Percentiles rank a stretch among this genome's conserved stretches.
These are phyloP conservation scores for Parascotia fuliginaria DNA, from an alignment of 2,888 invertebrate genomes.

Conservation along the genomic window DNA sequence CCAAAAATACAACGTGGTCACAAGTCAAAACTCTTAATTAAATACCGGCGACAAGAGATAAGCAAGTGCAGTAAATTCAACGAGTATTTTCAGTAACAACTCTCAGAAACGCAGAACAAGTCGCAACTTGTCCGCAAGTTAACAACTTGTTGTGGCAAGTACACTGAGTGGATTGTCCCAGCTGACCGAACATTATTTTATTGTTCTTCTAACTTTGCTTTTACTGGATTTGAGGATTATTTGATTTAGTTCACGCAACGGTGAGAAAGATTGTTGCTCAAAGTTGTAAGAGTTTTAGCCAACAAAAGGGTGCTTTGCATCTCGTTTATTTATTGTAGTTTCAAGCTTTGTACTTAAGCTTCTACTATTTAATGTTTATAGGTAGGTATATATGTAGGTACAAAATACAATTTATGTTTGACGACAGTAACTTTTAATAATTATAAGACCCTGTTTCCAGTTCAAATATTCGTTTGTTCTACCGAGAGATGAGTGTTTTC, in stretches of 20 bases:
- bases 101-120: conserved; percentile 45
- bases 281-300: background rate
- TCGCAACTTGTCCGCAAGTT: conserved; percentile 57
- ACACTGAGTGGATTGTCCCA: conserved; percentile 39
- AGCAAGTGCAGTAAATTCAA: conserved; percentile 55
- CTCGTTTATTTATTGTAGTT: background rate
- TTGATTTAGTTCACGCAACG: conserved; percentile 13
- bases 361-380: no score
- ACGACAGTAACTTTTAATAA: no score
- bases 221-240: conserved; percentile 24
- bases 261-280: conserved; percentile 8
- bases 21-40: conserved; percentile 55
- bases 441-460: no score
- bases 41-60: conserved; percentile 54
- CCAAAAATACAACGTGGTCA: conserved; percentile 7
- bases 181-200: conserved; percentile 47
- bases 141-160: conserved; percentile 58
- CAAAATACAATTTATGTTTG: no score
- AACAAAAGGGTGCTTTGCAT: background rate
- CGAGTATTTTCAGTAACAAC: conserved; percentile 58
- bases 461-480: no score
- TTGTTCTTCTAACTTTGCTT: conserved; percentile 42
- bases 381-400: no score
- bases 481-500: no score
- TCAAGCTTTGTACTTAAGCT: no score